Evolutionary conservation across 2,797 vertebrate genomes (phyloP), one percentile per base, ranked within the genome.

Genomic region (Darevskia nairensis): DNA sequence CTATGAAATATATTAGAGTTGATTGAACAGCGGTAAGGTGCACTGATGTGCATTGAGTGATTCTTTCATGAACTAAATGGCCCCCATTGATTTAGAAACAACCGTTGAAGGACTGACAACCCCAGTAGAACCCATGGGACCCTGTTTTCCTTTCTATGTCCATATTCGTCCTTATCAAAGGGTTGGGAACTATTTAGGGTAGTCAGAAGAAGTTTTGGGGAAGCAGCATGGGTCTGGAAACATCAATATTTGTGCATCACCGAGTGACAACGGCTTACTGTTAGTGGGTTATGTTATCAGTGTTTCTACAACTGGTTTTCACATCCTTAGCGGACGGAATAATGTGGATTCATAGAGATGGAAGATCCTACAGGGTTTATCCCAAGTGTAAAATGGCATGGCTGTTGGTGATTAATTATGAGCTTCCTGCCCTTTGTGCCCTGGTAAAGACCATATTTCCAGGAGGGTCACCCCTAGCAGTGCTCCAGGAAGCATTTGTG

Each of bases 341-440:
- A 82, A 55, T 0, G 0, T 81, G 92, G 82, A 32, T 89, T 88
- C 21, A 35, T 80, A 79, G 87, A 90, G 94, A 93, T 87, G 89
- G 93, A 86, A 68, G 46, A 69, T 77, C 77, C 64, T 44, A 39
- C 25, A 19, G 80, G 79, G 76, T n/a, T 82, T 17, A 41, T 59
- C 32, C 71, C 11, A 84, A 76, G 41, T 0, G 4, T 41, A 80
- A 64, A 89, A 68, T 13, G 83, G 89, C 88, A 86, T 80, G 81
- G 89, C 76, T 50, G 64, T 0, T 68, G 91, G 3, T 5, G 90
- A 91, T 85, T 87, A 90, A 92, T 92, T 86, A 87, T 27, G 86
- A 93, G 91, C 87, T 85, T 35, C 64, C 71, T 91, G 86, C 89
- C 90, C 92, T 93, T 95, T 94, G 91, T 91, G 91, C 82, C 39